Conservation (phyloP, 2,888 invertebrate species). For the Mythimna ferrago region DNA sequence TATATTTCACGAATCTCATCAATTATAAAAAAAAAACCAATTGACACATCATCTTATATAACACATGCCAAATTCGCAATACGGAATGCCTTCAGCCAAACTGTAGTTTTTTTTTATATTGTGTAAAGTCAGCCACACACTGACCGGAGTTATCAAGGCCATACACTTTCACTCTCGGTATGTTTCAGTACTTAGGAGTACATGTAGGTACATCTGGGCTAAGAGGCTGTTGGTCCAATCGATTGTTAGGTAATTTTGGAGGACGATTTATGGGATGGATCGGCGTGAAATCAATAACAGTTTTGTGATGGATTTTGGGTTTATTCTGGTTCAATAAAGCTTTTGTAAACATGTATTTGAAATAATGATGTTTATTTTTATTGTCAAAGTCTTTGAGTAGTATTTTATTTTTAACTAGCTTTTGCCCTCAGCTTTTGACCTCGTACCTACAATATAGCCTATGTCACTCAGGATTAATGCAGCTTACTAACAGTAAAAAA, state of each 20-base stretch:
- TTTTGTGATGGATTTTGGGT: no score
- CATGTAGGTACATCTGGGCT: constrained; percentile 30
- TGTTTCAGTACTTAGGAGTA: constrained; percentile 37
- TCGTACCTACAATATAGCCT: no score
- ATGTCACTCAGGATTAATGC: no score
- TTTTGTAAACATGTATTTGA: no score
- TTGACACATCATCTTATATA: constrained; percentile 30
- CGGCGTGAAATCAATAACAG: no score
- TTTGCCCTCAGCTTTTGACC: no score
- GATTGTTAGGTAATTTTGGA: constrained; percentile 16
- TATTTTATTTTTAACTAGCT: no score
- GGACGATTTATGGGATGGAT: constrained; percentile 8
- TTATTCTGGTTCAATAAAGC: no score
- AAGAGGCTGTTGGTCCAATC: constrained; percentile 16
- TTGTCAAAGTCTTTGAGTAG: no score
- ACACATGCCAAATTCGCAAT: constrained; percentile 37
- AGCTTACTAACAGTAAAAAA: no score
- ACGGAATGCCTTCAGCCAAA: constrained; percentile 6
- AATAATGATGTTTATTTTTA: no score
- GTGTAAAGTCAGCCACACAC: constrained; percentile 42
- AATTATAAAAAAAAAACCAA: constrained; percentile 7
- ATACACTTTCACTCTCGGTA: constrained; percentile 55
- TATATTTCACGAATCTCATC: background rate
- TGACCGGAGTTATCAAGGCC: constrained; percentile 46
- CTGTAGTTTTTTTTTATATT: constrained; percentile 40